Conservation (phyloP, 2,888 invertebrate species). For the Tromatobia lineatoria region DNA sequence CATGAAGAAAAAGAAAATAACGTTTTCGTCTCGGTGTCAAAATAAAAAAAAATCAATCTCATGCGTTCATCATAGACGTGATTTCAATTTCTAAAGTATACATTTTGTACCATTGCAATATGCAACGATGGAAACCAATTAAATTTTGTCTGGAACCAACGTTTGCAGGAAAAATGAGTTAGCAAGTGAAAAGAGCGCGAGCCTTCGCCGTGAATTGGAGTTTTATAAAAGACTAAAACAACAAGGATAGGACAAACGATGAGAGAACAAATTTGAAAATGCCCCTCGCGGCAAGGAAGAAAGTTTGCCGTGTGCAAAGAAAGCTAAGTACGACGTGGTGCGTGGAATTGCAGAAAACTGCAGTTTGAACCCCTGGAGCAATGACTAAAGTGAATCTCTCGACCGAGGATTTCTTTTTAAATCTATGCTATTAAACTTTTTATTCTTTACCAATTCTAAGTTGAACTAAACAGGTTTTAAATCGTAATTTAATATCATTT, state of each 20-base stretch:
- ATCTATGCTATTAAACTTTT: too few species aligned
- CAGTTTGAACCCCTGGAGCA: not conserved
- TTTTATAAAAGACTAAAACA: conserved; percentile 59
- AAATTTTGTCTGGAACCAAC: conserved; percentile 58
- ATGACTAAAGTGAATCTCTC: not conserved
- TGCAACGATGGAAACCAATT: conserved; percentile 55
- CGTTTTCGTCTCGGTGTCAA: too few species aligned
- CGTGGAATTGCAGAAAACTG: not conserved
- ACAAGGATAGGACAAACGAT: conserved; percentile 35
- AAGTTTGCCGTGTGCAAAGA: conserved; percentile 61
- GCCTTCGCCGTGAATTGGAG: conserved; percentile 60
- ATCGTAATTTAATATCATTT: too few species aligned
- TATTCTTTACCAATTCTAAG: too few species aligned
- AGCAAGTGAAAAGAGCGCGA: conserved; percentile 65
- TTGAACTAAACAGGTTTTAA: too few species aligned
- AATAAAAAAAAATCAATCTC: too few species aligned
- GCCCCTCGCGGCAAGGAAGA: conserved; percentile 35
- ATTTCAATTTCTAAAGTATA: too few species aligned
- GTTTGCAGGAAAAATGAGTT: conserved; percentile 48
- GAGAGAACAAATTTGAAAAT: conserved; percentile 58
- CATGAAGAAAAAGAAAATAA: too few species aligned
- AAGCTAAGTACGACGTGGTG: not conserved
- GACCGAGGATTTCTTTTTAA: not conserved
- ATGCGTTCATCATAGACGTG: too few species aligned
- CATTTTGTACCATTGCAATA: not conserved